A percentile compares a stretch with the other conserved stretches of the same genome.
These are phyloP conservation scores for Chesias legatella DNA, from an alignment of 2,888 invertebrate genomes.

Conservation along the genomic window DNA sequence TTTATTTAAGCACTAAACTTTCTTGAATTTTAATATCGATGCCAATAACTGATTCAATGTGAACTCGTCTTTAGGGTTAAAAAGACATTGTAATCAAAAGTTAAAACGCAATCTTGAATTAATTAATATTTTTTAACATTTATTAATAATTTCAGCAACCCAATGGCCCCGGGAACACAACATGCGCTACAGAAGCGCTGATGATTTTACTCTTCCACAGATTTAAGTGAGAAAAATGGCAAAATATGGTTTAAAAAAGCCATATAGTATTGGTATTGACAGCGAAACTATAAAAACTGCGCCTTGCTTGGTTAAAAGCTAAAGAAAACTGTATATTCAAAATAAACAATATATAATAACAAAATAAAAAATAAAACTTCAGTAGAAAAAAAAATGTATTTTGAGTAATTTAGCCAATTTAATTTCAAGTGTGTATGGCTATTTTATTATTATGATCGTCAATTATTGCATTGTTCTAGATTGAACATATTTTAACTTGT, in stretches of 20 bases:
- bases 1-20: too few species aligned
- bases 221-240: conserved; percentile 18
- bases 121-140: too few species aligned
- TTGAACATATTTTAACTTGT: too few species aligned
- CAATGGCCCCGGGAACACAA: conserved; percentile 78
- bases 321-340: too few species aligned
- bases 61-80: too few species aligned
- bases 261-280: background rate
- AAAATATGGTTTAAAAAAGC: background rate
- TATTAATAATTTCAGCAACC: conserved; percentile 53
- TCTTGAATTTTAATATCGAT: too few species aligned
- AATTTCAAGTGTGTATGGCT: background rate
- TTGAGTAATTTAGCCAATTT: background rate
- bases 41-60: too few species aligned
- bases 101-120: too few species aligned
- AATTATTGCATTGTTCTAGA: conserved; percentile 3
- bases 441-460: conserved; percentile 1
- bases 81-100: too few species aligned
- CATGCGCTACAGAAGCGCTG: conserved; percentile 70
- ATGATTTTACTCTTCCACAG: conserved; percentile 50
- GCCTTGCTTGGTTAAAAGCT: too few species aligned
- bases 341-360: background rate
- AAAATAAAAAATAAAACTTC: too few species aligned
- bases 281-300: conserved; percentile 1
- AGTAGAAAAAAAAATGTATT: too few species aligned